Percentiles rank a stretch among this genome's conserved stretches.
phyloP scores from a whole-genome alignment of 2,113 vertebrate genomes.

The Mystacornis crossleyi region DNA sequence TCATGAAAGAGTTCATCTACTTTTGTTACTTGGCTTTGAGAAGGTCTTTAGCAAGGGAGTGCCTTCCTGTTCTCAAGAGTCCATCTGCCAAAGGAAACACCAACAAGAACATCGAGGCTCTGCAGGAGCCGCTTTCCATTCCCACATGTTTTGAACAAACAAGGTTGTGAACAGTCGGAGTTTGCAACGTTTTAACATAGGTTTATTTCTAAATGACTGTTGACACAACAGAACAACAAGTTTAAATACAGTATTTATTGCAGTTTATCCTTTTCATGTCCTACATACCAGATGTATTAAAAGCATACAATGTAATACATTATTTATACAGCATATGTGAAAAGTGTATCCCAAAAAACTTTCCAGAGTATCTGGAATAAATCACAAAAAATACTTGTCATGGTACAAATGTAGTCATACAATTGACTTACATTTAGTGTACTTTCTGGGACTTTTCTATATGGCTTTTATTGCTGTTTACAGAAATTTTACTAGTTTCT shows the following conservation, averaged over 20 bases:
- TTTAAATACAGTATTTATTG: slow-evolving; percentile 42
- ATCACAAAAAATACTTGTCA: slow-evolving; percentile 19
- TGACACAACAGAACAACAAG: not conserved
- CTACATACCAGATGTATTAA: slow-evolving; percentile 21
- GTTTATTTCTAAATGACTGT: not conserved
- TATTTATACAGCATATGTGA: slow-evolving; percentile 16
- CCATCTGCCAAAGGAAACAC: slow-evolving; percentile 75
- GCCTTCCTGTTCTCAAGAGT: slow-evolving; percentile 75
- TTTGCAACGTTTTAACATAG: not conserved
- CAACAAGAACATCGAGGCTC: slow-evolving; percentile 61
- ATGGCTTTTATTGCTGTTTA: not conserved
- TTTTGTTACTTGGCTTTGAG: slow-evolving; percentile 70
- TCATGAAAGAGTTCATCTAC: slow-evolving; percentile 51
- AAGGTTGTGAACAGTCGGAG: not conserved
- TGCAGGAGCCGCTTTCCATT: slow-evolving; percentile 47
- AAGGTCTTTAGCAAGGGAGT: slow-evolving; percentile 69
- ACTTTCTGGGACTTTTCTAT: not conserved
- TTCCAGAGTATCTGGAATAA: slow-evolving; percentile 22
- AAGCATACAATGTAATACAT: slow-evolving; percentile 15
- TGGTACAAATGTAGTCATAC: slow-evolving; percentile 33
- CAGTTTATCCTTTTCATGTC: not conserved
- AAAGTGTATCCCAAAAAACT: slow-evolving; percentile 57
- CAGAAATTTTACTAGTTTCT: not conserved
- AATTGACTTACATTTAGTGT: slow-evolving; percentile 38
- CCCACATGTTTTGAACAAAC: not conserved